phyloP scores from a whole-genome alignment of 2,797 vertebrate species.

The Rachycentron canadum region DNA sequence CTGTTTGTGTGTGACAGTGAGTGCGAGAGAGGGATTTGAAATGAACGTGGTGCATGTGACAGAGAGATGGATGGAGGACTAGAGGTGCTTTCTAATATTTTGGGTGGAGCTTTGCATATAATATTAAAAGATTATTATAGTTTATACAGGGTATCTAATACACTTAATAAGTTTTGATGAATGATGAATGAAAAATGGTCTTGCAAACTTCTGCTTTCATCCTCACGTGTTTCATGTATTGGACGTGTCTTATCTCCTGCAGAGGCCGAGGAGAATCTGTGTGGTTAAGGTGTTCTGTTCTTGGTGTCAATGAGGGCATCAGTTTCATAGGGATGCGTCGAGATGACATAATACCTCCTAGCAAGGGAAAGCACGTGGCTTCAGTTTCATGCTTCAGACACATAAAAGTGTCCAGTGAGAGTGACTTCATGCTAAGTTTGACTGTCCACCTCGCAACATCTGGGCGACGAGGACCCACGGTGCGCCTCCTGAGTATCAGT shows the following conservation, averaged over 20 bases:
- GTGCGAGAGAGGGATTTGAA: neutral
- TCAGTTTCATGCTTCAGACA: constrained; percentile 60
- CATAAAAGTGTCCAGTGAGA: constrained; percentile 60
- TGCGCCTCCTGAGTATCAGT: constrained; percentile 49
- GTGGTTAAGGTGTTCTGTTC: constrained; percentile 43
- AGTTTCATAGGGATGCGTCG: constrained; percentile 42
- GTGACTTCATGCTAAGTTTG: constrained; percentile 57
- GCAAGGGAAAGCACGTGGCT: constrained; percentile 57
- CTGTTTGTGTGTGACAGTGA: neutral
- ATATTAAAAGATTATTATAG: neutral
- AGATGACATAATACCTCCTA: constrained; percentile 52
- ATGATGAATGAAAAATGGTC: too few relatives aligned
- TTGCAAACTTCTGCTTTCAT: constrained; percentile 13
- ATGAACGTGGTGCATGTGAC: neutral
- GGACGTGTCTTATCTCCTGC: constrained; percentile 4
- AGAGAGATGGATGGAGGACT: neutral
- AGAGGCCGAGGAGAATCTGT: constrained; percentile 57
- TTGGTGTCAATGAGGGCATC: constrained; percentile 47
- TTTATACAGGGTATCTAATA: neutral
- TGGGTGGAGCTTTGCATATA: neutral
- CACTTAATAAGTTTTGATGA: neutral
- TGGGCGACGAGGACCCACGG: constrained; percentile 41
- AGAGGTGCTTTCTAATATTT: neutral
- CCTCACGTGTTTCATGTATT: neutral
- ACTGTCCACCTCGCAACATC: constrained; percentile 62